Conservation (phyloP, 2,888 invertebrate genomes). For the Acrocyrtus sp. region DNA sequence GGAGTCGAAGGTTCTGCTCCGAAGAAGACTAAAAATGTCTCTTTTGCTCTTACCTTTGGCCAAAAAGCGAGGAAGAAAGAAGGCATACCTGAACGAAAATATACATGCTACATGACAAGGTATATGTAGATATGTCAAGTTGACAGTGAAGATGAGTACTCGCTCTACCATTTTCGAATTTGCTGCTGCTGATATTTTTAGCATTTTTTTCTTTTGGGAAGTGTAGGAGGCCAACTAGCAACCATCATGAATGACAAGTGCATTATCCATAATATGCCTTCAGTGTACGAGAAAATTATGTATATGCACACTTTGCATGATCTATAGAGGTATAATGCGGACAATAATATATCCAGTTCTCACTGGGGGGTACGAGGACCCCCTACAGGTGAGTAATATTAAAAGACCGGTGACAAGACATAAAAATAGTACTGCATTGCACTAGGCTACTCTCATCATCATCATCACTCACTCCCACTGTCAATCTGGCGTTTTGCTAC, state of each 20-base stretch:
- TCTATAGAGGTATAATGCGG: slow-evolving; percentile 22
- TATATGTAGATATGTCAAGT: background rate
- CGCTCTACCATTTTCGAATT: background rate
- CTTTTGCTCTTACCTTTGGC: no score
- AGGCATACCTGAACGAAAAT: no score
- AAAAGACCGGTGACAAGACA: slow-evolving; percentile 60
- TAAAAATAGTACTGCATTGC: slow-evolving; percentile 33
- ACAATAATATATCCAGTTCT: slow-evolving; percentile 47
- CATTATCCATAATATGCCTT: background rate
- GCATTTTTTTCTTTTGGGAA: background rate
- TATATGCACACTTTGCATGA: no score
- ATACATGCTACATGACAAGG: no score
- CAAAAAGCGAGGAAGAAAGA: no score
- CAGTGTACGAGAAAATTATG: background rate
- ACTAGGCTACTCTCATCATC: slow-evolving; percentile 1
- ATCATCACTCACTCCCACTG: background rate
- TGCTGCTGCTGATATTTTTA: background rate
- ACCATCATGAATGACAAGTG: slow-evolving; percentile 13
- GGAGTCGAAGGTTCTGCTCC: no score
- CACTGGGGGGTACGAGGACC: slow-evolving; percentile 60
- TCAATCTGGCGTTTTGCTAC: background rate
- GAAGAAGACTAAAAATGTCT: no score
- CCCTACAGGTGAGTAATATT: slow-evolving; percentile 63
- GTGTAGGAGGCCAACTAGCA: slow-evolving; percentile 29
- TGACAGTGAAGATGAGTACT: background rate